phyloP scores from a whole-genome alignment of 2,888 invertebrate genomes.

The Diarsia dahlii region DNA sequence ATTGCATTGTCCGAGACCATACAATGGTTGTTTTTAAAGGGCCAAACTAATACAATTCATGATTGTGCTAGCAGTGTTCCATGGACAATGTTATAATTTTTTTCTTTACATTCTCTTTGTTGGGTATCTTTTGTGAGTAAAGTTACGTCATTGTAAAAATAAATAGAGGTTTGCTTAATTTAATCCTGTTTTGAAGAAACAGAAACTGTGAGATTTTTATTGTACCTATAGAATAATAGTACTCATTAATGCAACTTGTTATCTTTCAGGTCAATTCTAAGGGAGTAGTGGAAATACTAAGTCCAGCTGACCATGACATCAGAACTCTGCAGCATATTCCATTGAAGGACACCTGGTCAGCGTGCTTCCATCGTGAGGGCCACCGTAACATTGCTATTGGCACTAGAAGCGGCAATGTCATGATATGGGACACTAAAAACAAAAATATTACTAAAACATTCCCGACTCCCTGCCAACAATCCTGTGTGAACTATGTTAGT shows the following conservation, averaged over 20 bases:
- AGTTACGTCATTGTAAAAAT: not conserved
- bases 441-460: conserved; percentile 87
- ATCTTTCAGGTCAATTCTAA: conserved; percentile 85
- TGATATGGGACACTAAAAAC: conserved; percentile 89
- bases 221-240: not conserved
- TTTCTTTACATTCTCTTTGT: not conserved
- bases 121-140: not conserved
- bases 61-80: not conserved
- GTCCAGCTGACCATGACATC: conserved; percentile 84
- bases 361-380: conserved; percentile 86
- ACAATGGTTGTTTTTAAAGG: conserved; percentile 28
- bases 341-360: conserved; percentile 86
- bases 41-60: not conserved
- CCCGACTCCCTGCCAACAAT: conserved; percentile 82
- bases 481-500: conserved; percentile 83
- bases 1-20: conserved; percentile 57
- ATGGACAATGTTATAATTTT: not conserved
- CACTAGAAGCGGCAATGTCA: conserved; percentile 85
- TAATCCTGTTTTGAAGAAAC: not conserved
- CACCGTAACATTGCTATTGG: conserved; percentile 87
- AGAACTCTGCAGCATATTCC: conserved; percentile 87
- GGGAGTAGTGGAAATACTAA: conserved; percentile 85
- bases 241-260: not conserved
- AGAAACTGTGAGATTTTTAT: not conserved
- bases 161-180: not conserved